phyloP scores from a whole-genome alignment of 1,140 invertebrate species.

The Ceratoteleas bidentatus region DNA sequence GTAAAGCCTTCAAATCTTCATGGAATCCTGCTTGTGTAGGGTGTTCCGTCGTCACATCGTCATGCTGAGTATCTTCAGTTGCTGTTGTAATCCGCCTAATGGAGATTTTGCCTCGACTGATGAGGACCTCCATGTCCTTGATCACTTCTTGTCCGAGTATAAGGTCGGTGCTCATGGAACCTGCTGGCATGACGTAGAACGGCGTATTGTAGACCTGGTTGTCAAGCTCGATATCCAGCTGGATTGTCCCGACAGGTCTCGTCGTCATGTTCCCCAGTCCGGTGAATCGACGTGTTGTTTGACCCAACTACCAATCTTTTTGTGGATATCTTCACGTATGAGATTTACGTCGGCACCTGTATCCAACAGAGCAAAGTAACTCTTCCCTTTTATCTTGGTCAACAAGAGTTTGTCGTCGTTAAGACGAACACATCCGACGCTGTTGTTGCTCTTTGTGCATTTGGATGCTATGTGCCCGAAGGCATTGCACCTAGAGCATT shows the following conservation, averaged over 20 bases:
- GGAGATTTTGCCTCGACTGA: not conserved
- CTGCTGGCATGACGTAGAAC: constrained; percentile 8
- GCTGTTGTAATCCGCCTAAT: not conserved
- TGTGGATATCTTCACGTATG: constrained; percentile 6
- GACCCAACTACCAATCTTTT: constrained; percentile 8
- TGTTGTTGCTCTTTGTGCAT: not conserved
- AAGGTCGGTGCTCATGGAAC: constrained; percentile 7
- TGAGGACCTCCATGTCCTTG: not conserved
- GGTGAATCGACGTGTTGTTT: constrained; percentile 5
- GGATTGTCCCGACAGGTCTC: constrained; percentile 12
- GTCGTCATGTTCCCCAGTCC: constrained; percentile 16
- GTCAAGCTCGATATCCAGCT: constrained; percentile 7
- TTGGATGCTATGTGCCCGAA: constrained; percentile 24
- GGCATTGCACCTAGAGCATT: constrained; percentile 19
- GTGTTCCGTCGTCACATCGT: no score
- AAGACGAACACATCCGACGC: constrained; percentile 2
- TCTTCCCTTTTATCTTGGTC: not conserved
- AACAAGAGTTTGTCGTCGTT: not conserved
- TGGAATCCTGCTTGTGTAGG: constrained; percentile 1
- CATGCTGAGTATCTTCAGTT: not conserved
- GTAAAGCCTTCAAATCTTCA: constrained; percentile 6
- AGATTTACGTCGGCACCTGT: constrained; percentile 25
- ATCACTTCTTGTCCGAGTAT: not conserved
- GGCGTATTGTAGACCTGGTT: constrained; percentile 4
- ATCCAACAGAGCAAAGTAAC: constrained; percentile 12